Percentiles rank a stretch among this genome's conserved stretches.
Evolutionary conservation across 2,113 vertebrate species (phyloP).

Genomic region (Galbula dea): DNA sequence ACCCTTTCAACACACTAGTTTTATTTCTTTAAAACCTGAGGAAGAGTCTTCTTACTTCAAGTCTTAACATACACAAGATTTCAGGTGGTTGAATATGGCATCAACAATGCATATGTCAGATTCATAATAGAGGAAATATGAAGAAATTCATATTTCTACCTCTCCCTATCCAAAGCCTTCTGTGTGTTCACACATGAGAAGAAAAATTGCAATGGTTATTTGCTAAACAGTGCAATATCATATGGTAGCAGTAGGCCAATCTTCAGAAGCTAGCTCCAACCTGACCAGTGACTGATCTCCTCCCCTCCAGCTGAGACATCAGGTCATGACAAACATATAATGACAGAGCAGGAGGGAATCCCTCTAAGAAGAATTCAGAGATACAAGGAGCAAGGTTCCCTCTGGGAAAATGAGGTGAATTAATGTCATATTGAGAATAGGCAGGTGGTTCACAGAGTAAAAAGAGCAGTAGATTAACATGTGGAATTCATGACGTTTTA

Average conservation of each 20-base stretch:
- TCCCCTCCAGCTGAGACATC: neutral
- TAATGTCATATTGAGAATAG: neutral
- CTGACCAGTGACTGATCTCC: neutral
- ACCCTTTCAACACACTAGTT: neutral
- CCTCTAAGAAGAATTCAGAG: neutral
- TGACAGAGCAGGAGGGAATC: neutral
- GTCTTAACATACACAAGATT: neutral
- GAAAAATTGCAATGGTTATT: neutral
- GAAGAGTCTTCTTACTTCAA: neutral
- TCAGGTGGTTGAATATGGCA: neutral
- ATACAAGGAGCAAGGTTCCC: neutral
- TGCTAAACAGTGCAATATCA: neutral
- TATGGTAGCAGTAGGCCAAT: neutral
- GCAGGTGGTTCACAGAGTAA: neutral
- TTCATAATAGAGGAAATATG: neutral
- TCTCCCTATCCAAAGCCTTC: neutral
- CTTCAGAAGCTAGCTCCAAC: neutral
- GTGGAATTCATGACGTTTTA: neutral
- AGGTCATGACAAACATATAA: neutral
- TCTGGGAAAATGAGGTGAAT: neutral
- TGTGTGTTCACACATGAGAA: accelerated
- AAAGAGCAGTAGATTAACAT: neutral
- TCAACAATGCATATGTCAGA: neutral
- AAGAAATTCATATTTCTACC: neutral
- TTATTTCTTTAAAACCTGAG: neutral